Evolutionary conservation across 2,888 invertebrate species (phyloP), one percentile per base, ranked within the genome.

Genomic region (Hypomecis punctinalis): DNA sequence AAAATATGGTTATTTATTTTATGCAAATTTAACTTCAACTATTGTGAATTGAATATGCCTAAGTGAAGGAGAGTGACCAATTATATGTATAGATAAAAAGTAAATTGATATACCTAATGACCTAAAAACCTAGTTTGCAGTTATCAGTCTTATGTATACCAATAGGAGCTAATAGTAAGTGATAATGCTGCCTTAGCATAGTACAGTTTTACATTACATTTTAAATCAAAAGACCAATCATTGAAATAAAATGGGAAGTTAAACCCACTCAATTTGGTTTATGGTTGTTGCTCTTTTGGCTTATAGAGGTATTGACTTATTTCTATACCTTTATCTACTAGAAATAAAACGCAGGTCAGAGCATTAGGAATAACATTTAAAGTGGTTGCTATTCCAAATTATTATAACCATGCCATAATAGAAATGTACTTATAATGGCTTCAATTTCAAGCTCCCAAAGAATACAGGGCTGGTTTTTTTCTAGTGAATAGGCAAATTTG

Each of bases 81-180:
- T 36, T 36, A 36, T 35, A 8, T n/a, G 8, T 6, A 35, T 45
- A 45, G 35, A 33, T 53, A 53, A 54, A 55, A 45, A 23, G 45
- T 37, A 11, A 36, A 37, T 45, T 13, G 36, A 23, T 53, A 53
- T 43, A 35, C 43, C n/a, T 43, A 42, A 53, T 43, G 49, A 63
- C 58, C 57, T 48, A 53, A n/a, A 58, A 58, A 63, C 63, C 63
- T 54, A 63, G 40, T 53, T 56, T 39, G 3, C 10, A 48, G 36
- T 48, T 61, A 62, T 62, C 62, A 57, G 51, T 63, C 47, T 2
- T 42, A 57, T 52, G 40, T 35, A 13, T 42, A 43, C 36, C 35
- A 49, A 61, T 49, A 35, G 1, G 13, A 60, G 60, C 54, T 8
- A 42, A 33, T 40, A 35, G 43, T 57, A 51, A 7, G n/a, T 49